phyloP scores from a whole-genome alignment of 2,888 invertebrate species.

The Anoncus sp. region DNA sequence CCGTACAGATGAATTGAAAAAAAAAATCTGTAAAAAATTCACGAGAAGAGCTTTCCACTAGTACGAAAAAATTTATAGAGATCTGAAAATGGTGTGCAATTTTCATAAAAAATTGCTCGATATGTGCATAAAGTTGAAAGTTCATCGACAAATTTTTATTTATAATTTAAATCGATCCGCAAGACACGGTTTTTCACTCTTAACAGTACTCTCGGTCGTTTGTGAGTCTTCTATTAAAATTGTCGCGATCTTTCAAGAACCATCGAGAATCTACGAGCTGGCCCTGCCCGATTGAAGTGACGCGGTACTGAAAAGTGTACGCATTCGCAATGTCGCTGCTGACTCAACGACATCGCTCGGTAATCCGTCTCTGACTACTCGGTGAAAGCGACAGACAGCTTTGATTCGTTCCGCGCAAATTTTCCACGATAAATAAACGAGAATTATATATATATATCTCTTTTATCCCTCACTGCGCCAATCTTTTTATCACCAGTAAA shows the following conservation, averaged over 20 bases:
- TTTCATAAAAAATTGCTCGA: too few species aligned
- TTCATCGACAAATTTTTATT: neutral
- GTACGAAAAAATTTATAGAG: too few species aligned
- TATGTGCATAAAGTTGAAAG: neutral
- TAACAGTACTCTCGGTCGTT: neutral
- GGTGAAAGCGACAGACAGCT: constrained; percentile 63
- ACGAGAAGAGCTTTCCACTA: too few species aligned
- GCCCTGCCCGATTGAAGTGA: constrained; percentile 39
- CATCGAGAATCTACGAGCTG: neutral
- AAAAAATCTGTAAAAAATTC: too few species aligned
- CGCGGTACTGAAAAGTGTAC: neutral
- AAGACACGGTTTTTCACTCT: neutral
- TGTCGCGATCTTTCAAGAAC: constrained; percentile 1
- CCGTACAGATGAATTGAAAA: too few species aligned
- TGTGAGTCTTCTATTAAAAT: constrained; percentile 18
- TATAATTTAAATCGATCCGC: neutral
- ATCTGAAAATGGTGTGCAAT: too few species aligned
- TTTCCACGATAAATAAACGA: constrained; percentile 56
- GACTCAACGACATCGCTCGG: constrained; percentile 54
- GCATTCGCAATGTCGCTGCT: constrained; percentile 1
- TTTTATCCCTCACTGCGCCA: too few species aligned
- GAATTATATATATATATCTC: constrained; percentile 6
- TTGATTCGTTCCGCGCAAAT: constrained; percentile 65
- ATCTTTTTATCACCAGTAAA: too few species aligned
- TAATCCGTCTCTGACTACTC: constrained; percentile 63